A percentile compares a stretch with the other conserved stretches of the same genome.
phyloP scores from a whole-genome alignment of 2,888 invertebrate species.

The Oscheius sp. region DNA sequence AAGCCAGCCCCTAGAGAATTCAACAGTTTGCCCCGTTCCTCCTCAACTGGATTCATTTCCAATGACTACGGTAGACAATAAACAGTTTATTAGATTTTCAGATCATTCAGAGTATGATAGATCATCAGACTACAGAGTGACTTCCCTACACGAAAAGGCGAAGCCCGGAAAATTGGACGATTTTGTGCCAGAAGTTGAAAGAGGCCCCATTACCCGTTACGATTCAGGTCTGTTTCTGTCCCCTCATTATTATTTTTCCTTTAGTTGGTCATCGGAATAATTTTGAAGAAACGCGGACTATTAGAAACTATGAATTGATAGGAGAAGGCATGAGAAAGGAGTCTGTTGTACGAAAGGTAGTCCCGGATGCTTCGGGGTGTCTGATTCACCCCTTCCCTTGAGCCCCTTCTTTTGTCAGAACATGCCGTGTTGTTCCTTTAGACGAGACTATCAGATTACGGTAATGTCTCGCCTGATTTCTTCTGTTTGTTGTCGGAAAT shows the following conservation, averaged over 20 bases:
- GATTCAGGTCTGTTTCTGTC: background rate
- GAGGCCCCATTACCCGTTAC: background rate
- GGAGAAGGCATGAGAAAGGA: constrained; percentile 26
- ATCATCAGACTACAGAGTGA: constrained; percentile 36
- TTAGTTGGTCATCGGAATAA: background rate
- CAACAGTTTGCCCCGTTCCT: constrained; percentile 48
- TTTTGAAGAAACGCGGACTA: constrained; percentile 37
- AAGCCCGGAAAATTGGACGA: constrained; percentile 63
- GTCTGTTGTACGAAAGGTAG: constrained; percentile 7
- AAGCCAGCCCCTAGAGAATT: constrained; percentile 41
- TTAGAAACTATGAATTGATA: constrained; percentile 42
- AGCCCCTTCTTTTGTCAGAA: no score
- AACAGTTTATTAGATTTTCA: background rate
- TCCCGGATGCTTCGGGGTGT: constrained; percentile 1
- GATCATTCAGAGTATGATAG: background rate
- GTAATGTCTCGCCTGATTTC: no score
- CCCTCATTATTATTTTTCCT: no score
- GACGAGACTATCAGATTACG: no score
- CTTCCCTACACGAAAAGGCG: constrained; percentile 49
- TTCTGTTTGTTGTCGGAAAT: constrained; percentile 29
- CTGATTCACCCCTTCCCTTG: no score
- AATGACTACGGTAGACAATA: background rate
- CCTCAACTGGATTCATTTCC: constrained; percentile 23
- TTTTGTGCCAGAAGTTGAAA: constrained; percentile 65
- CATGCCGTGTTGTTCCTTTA: no score